These are phyloP conservation scores for Vipera latastei DNA, from an alignment of 2,797 vertebrate genomes.

Conservation along the genomic window DNA sequence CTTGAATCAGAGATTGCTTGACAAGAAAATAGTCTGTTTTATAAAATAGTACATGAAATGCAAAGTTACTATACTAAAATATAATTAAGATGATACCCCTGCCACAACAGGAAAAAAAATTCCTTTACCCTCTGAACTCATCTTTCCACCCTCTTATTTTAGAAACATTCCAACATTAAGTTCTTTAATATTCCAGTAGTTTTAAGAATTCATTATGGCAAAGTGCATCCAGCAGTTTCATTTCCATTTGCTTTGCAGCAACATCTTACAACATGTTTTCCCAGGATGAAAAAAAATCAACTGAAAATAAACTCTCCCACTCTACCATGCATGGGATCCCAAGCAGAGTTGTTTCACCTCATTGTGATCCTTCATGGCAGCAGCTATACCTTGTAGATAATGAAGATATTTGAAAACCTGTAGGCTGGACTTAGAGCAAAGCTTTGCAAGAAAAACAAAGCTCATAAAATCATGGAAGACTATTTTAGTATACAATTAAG, in stretches of 20 bases:
- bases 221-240: background rate
- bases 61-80: background rate
- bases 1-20: background rate
- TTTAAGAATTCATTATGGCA: background rate
- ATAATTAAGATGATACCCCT: conserved; percentile 9
- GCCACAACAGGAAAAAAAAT: background rate
- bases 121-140: background rate
- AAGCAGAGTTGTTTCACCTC: background rate
- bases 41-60: background rate
- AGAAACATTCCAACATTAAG: background rate
- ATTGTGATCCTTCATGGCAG: background rate
- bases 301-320: background rate
- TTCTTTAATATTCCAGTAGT: conserved; percentile 16
- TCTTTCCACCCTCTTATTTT: background rate
- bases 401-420: background rate
- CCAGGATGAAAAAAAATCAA: background rate
- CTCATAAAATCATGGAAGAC: background rate
- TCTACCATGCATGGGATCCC: background rate
- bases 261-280: background rate
- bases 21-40: conserved; percentile 3
- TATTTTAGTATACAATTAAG: background rate
- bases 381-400: background rate
- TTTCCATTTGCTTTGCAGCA: background rate
- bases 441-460: background rate
- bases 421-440: background rate